phyloP scores from a whole-genome alignment of 2,113 vertebrate genomes.

The Zosterops hypoxanthus region DNA sequence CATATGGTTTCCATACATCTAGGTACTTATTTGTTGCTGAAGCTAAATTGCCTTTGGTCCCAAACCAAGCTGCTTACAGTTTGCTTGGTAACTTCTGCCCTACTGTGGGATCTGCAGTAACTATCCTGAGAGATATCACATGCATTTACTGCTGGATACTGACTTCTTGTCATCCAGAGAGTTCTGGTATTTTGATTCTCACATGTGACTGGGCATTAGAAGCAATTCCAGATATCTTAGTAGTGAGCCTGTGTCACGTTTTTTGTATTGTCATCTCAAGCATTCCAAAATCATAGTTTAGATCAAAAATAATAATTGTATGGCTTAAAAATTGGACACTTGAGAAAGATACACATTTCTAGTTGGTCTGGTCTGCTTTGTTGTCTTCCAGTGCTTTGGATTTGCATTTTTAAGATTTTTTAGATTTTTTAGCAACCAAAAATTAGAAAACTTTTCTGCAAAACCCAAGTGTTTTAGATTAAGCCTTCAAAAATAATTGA shows the following conservation, averaged over 20 bases:
- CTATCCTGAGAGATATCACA: background rate
- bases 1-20: background rate
- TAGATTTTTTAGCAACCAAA: background rate
- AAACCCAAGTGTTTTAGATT: background rate
- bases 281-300: background rate
- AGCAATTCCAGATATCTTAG: background rate
- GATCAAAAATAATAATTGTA: background rate
- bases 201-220: background rate
- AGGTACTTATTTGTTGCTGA: background rate
- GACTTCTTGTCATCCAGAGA: background rate
- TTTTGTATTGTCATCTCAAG: background rate
- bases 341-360: background rate
- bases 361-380: background rate
- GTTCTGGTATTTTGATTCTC: background rate
- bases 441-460: background rate
- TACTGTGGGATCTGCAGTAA: background rate
- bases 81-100: background rate
- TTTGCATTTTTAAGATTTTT: conserved; percentile 1
- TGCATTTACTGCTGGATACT: background rate
- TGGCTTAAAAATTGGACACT: background rate
- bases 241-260: background rate
- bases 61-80: background rate
- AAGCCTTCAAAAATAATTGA: background rate
- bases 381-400: background rate
- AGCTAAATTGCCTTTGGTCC: background rate